phyloP scores from a whole-genome alignment of 1,140 invertebrate genomes.

The Caenorhabditis latens region DNA sequence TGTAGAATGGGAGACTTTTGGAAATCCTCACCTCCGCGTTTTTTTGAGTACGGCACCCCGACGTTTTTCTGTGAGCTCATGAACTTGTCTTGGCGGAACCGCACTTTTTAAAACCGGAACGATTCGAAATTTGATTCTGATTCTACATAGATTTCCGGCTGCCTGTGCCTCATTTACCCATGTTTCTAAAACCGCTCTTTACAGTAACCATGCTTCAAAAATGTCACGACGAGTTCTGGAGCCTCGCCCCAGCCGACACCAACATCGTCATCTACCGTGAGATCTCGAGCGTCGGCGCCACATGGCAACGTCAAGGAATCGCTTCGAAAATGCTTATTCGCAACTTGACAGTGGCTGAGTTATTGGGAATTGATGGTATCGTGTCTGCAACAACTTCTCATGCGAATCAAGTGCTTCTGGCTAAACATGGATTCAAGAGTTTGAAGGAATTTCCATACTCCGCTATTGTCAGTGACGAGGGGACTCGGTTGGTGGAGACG shows the following conservation, averaged over 20 bases:
- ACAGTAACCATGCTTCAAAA: constrained; percentile 1
- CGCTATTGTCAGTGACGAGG: not conserved
- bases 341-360: not conserved
- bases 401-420: not conserved
- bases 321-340: not conserved
- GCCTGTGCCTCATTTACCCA: too few relatives aligned
- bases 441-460: not conserved
- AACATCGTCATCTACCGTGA: constrained; percentile 28
- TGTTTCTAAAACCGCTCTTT: too few relatives aligned
- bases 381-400: not conserved
- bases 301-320: constrained; percentile 38
- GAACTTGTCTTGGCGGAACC: too few relatives aligned
- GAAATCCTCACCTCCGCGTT: too few relatives aligned
- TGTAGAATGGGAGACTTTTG: too few relatives aligned
- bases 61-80: too few relatives aligned
- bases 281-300: constrained; percentile 10
- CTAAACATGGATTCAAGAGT: not conserved
- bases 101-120: too few relatives aligned
- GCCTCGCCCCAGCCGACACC: not conserved
- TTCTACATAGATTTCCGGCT: too few relatives aligned
- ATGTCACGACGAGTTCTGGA: constrained; percentile 29
- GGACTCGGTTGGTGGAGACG: not conserved
- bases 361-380: not conserved
- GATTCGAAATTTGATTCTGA: too few relatives aligned
- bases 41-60: too few relatives aligned